Base-by-base conservation (phyloP, 2,888 invertebrate species). In the Limnephilus lunatus region DNA sequence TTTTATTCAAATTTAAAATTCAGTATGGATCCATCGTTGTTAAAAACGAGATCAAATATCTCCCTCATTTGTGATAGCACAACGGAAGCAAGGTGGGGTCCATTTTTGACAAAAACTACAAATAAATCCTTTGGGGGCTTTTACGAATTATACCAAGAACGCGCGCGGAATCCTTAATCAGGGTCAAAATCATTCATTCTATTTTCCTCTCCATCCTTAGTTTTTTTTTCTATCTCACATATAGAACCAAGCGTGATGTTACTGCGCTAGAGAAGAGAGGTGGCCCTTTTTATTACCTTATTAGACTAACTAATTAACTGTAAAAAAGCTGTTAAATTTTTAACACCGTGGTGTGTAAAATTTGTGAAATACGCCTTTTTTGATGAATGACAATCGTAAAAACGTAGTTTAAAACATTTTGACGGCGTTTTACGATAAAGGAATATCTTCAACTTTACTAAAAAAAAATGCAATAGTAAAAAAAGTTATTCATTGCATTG, bases 271-370 rank as follows among this genome's bases (percentile, higher is more conserved):
- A 53, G 53, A 53, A 53, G 9, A 25, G 68, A 68, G 68, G 68
- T n/a, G 68, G 25, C 7, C 68, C 90, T 82, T 81, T 92, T 92
- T 91, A 92, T 90, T 91, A 80, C 31, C 39, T 68, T 87, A 86
- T 92, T 87, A 31, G 83, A 89, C 35, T 32, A 32, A 25, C 81
- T 91, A 91, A 85, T 85, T 82, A 80, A 32, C 81, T 19, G 91
- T 92, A 90, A 92, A 92, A 90, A 87, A 30, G 31, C 88, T 30
- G 39, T 92, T 83, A 88, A 92, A 90, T 68, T 35, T 35, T 35
- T 35, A 85, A 39, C 53, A 32, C 86, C 81, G 87, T 53, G 83
- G 90, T 53, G 48, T 81, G 85, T 92, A 86, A 92, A 31, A 39
- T 68, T 86, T 86, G 90, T 92, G 32, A 32, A 82, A 82, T 82